Evolutionary conservation across 2,888 invertebrate species (phyloP), one percentile per base, ranked within the genome.

Genomic region (Brassicogethes aeneus): DNA sequence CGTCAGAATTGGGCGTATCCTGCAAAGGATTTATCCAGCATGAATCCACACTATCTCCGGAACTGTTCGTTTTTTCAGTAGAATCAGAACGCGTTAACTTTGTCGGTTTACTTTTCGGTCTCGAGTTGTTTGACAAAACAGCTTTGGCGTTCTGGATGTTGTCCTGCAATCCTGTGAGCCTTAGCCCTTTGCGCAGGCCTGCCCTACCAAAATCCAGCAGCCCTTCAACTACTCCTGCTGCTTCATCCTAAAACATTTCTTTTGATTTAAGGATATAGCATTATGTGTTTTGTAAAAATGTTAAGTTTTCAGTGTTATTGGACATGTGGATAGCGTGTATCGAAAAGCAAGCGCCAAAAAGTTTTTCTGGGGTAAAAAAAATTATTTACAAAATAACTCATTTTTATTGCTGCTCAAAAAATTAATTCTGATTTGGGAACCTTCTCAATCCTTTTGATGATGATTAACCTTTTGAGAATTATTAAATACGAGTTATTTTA

Each of bases 141-240:
- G 54, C 44, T 43, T 52, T 57, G 1, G 55, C 55, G n/a, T 42
- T 54, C 32, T 55, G 59, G 42, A 60, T 55, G 41, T 59, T 74
- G 38, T 78, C 79, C 46, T 78, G 74, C 10, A 79, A 69, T 0
- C 78, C 77, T 0, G 78, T 78, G 34, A 79, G 69, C 0, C 76
- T 68, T 16, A 66, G 42, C 0, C 79, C 79, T 51, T 77, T 78
- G 56, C 75, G 72, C 10, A 79, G 54, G 0, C 77, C 77, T 1
- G 79, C 77, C 46, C 76, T 74, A 13, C 78, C 79, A 46, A 77
- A 75, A 60, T 78, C 79, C 16, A 79, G 59, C 0, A 79, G 67
- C 0, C 78, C 78, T 55, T 78, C 79, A 65, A 79, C 76, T 68
- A 79, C 73, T 1, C 77, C 78, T 0, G 77, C 78, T 1, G 78